phyloP scores from a whole-genome alignment of 2,888 invertebrate genomes.

The Polyommatus icarus region DNA sequence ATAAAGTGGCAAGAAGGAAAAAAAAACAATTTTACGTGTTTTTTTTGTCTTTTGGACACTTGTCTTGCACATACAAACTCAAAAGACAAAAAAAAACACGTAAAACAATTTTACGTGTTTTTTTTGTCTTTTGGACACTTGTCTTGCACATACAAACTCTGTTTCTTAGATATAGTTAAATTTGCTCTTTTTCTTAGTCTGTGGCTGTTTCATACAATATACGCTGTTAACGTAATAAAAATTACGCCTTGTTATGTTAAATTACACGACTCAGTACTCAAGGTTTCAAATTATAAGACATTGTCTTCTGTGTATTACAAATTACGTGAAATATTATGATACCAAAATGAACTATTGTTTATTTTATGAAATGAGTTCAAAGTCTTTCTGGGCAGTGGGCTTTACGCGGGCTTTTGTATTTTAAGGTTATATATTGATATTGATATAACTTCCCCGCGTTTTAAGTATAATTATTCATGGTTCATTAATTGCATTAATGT shows the following conservation, averaged over 20 bases:
- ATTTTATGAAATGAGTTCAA: constrained; percentile 8
- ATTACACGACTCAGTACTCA: constrained; percentile 17
- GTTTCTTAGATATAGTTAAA: not conserved
- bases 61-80: too few relatives aligned
- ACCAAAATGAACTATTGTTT: constrained; percentile 1
- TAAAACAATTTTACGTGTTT: too few relatives aligned
- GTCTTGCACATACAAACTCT: too few relatives aligned
- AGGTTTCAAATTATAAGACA: constrained; percentile 26
- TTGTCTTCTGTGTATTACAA: constrained; percentile 14
- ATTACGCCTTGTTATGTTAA: constrained; percentile 11
- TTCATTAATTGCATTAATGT: too few relatives aligned
- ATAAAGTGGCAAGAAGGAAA: too few relatives aligned
- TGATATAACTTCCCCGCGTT: too few relatives aligned
- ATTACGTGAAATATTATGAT: constrained; percentile 10
- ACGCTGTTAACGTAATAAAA: constrained; percentile 14
- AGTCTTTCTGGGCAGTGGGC: not conserved
- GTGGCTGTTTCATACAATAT: not conserved
- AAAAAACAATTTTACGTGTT: too few relatives aligned
- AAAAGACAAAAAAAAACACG: too few relatives aligned
- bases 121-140: too few relatives aligned
- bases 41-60: too few relatives aligned
- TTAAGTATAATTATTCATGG: too few relatives aligned
- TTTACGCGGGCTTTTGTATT: not conserved
- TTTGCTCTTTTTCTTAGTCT: not conserved
- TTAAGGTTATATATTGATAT: not conserved